Base-by-base conservation (phyloP, 2,888 invertebrate genomes). In the Apamea anceps region DNA sequence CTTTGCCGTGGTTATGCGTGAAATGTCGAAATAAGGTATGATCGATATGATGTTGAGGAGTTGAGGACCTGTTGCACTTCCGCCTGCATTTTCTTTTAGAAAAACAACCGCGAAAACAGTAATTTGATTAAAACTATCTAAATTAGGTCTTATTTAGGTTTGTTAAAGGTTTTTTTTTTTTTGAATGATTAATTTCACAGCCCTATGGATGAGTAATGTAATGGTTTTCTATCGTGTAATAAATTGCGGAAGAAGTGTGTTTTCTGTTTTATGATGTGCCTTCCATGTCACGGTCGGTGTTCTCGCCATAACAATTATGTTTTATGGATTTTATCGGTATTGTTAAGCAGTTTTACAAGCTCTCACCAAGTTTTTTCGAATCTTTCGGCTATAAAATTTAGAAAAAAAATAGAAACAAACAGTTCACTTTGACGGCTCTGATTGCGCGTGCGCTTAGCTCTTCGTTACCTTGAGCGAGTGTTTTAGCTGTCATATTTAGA, bases 11-110 rank as follows among this genome's bases (percentile, higher is more conserved):
- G 76, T 75, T 79, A 68, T 75, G 85, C 82, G 82, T 85, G 85
- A 84, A 87, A 81, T 80, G 79, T 85, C 72, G 48, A 83, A 79
- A 62, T 68, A 54, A 67, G 70, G 75, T 42, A 77, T 86, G 79
- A 79, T 80, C 73, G 65, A 72, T 75, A 71, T 54, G 84, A 67
- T 63, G 75, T 32, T 75, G 67, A 54, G 8, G n/a, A 80, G 62
- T 54, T 70, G 65, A 62, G 21, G 37, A 80, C 62, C 45, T 78
- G 57, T 48, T 80, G 72, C 28, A 70, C 75, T 89, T 89, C 88
- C 84, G 84, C 73, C 45, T 57, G 28, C n/a, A 72, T 75, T 70
- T 78, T 76, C 63, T 76, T 68, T 78, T 73, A 28, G 12, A 37
- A 15, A 54, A 51, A 37, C 12, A 42, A 65, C 42, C 32, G 21